These are phyloP conservation scores for Channallabes apus DNA, from an alignment of 2,797 vertebrate species.

Conservation along the genomic window DNA sequence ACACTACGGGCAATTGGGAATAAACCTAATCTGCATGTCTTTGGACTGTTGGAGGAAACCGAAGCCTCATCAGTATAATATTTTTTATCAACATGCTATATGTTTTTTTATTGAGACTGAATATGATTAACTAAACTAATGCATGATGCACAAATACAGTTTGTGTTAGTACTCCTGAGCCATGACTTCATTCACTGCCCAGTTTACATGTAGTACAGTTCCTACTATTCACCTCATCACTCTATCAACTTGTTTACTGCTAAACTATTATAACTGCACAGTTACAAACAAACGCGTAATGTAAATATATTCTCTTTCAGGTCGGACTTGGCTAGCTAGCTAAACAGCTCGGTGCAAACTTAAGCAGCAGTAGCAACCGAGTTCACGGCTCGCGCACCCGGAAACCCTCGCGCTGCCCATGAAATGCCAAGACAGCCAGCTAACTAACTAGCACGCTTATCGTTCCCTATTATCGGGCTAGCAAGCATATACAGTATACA, in stretches of 20 bases:
- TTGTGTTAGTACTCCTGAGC: not conserved
- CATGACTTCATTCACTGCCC: not conserved
- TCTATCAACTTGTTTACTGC: not conserved
- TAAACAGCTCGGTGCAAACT: not conserved
- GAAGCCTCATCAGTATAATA: not conserved
- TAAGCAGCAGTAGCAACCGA: not conserved
- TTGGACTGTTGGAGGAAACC: no score
- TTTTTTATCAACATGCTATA: not conserved
- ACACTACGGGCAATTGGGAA: no score
- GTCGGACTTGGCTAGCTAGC: not conserved
- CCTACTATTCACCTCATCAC: not conserved
- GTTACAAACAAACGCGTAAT: not conserved
- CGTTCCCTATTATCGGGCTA: not conserved
- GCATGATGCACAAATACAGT: no score
- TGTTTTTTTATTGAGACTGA: not conserved
- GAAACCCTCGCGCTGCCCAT: not conserved
- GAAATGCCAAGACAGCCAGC: not conserved
- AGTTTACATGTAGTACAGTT: no score
- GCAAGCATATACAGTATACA: not conserved
- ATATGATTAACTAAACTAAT: no score
- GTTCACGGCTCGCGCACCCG: not conserved
- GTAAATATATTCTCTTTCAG: not conserved
- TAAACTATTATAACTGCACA: not conserved
- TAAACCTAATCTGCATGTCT: no score
- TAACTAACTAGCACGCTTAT: not conserved